phyloP scores from a whole-genome alignment of 2,888 invertebrate species.

The Seira ritae region DNA sequence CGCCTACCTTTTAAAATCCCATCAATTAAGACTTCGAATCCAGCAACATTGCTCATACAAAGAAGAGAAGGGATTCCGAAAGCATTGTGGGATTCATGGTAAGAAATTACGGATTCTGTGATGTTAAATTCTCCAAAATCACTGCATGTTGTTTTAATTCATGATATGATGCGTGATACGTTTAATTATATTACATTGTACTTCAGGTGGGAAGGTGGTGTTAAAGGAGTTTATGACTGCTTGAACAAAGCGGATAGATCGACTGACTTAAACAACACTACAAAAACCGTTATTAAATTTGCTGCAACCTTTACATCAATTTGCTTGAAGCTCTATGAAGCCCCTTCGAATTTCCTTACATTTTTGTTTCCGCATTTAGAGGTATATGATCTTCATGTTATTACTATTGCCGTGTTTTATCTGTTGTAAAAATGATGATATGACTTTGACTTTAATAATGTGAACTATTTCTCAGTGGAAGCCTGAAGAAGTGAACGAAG shows the following conservation, averaged over 20 bases:
- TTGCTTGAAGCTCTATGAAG: constrained; percentile 5
- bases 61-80: constrained; percentile 51
- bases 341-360: background rate
- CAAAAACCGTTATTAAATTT: background rate
- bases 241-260: constrained; percentile 18
- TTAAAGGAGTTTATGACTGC: constrained; percentile 45
- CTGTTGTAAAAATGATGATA: no score
- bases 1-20: constrained; percentile 52
- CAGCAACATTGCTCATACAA: constrained; percentile 11
- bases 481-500: constrained; percentile 58
- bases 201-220: constrained; percentile 59
- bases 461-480: constrained; percentile 57
- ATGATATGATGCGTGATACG: background rate
- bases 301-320: background rate
- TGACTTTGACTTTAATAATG: no score
- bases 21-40: constrained; percentile 29
- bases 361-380: constrained; percentile 26
- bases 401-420: no score
- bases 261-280: background rate
- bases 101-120: no score
- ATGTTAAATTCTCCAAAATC: no score
- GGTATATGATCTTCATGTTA: background rate
- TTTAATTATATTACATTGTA: constrained; percentile 9
- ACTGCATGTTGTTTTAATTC: no score
- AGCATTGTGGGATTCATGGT: constrained; percentile 64